Conservation (phyloP, 2,888 invertebrate genomes). For the Hydrotaea diabolus region DNA sequence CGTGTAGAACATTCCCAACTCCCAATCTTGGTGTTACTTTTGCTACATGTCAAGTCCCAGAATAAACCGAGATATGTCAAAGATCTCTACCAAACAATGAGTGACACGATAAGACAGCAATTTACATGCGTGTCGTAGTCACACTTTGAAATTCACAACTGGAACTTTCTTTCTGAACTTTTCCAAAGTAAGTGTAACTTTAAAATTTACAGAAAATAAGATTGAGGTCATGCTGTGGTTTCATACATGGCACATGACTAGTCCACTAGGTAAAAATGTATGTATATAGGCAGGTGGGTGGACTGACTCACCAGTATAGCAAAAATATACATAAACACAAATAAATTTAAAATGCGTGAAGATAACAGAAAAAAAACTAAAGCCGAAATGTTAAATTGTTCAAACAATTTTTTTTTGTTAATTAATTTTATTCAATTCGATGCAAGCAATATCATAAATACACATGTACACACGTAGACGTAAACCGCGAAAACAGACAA, state of each 20-base stretch:
- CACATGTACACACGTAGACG: neutral
- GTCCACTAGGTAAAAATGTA: neutral
- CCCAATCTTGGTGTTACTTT: no score
- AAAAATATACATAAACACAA: neutral
- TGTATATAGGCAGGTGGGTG: neutral
- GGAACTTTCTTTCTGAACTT: no score
- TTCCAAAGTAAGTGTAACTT: neutral
- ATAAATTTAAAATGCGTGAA: slow-evolving; percentile 20
- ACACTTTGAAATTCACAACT: no score
- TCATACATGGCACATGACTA: neutral
- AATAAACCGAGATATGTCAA: no score
- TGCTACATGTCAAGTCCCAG: no score
- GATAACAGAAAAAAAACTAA: slow-evolving; percentile 35
- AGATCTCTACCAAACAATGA: no score
- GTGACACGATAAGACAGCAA: no score
- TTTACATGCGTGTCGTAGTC: no score
- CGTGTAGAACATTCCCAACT: no score
- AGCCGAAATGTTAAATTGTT: slow-evolving; percentile 24
- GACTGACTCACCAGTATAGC: slow-evolving; percentile 8
- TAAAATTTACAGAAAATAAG: neutral
- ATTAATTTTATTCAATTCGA: slow-evolving; percentile 33
- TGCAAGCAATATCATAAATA: neutral
- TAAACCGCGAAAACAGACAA: slow-evolving; percentile 17
- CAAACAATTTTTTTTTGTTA: slow-evolving; percentile 38
- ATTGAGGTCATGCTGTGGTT: neutral